These are phyloP conservation scores for Tiphia femorata DNA, from an alignment of 2,888 invertebrate genomes.

Conservation along the genomic window DNA sequence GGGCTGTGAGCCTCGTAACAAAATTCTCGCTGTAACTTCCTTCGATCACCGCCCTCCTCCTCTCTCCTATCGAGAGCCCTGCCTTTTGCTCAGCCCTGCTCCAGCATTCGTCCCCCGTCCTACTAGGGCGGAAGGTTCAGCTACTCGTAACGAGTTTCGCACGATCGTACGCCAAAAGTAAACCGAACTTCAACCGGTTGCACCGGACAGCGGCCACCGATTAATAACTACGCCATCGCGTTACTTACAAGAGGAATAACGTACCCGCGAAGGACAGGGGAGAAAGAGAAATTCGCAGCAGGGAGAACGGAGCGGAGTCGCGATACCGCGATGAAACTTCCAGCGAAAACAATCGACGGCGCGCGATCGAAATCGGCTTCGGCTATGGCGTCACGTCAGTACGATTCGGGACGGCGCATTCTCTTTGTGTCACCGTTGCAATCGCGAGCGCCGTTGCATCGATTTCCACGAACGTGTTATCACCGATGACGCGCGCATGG, in stretches of 20 bases:
- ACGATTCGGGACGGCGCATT: too few relatives aligned
- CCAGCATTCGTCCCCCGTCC: background rate
- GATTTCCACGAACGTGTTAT: conserved; percentile 35
- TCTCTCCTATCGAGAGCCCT: too few relatives aligned
- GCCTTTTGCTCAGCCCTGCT: too few relatives aligned
- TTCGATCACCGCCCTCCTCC: conserved; percentile 13
- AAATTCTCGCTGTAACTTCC: conserved; percentile 51
- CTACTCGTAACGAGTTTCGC: conserved; percentile 34
- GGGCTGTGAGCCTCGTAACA: conserved; percentile 63
- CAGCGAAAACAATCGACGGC: conserved; percentile 38
- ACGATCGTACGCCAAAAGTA: conserved; percentile 39
- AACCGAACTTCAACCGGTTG: conserved; percentile 27
- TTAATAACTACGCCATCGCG: too few relatives aligned
- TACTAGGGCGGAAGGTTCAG: too few relatives aligned
- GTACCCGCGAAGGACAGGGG: too few relatives aligned
- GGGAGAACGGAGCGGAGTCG: background rate
- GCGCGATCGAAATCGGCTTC: conserved; percentile 39
- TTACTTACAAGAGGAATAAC: too few relatives aligned
- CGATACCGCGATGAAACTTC: conserved; percentile 10
- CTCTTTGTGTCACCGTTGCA: conserved; percentile 26
- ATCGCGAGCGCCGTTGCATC: too few relatives aligned
- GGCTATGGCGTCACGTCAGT: conserved; percentile 42
- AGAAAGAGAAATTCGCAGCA: too few relatives aligned
- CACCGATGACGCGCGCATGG: conserved; percentile 42
- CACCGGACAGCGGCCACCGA: background rate